Percentiles rank a stretch among this genome's conserved stretches.
Conservation (phyloP, 2,797 vertebrate species). For the Lepidocolaptes lacrymiger region DNA sequence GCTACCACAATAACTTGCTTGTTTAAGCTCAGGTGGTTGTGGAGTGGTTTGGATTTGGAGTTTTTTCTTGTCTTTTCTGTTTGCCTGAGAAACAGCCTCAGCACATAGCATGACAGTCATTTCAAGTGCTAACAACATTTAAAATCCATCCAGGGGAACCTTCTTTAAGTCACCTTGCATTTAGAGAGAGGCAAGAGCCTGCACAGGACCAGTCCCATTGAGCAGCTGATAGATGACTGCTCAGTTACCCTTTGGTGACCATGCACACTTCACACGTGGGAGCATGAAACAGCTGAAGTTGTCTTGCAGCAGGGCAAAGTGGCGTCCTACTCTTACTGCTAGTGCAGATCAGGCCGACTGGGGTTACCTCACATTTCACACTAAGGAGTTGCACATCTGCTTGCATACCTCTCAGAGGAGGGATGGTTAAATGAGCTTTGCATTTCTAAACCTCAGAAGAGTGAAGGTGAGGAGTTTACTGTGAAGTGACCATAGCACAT, state of each 20-base stretch:
- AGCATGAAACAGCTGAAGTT: accelerated
- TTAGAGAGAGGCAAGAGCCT: background rate
- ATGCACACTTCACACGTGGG: background rate
- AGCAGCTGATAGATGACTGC: background rate
- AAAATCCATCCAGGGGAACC: background rate
- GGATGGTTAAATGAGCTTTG: background rate
- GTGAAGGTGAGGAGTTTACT: background rate
- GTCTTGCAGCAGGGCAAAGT: background rate
- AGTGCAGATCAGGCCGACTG: accelerated
- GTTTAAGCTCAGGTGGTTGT: background rate
- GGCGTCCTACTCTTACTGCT: accelerated
- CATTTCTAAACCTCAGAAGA: background rate
- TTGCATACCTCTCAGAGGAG: background rate
- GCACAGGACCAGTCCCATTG: accelerated
- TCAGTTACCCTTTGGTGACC: background rate
- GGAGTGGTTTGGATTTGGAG: background rate
- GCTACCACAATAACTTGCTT: constrained; percentile 14
- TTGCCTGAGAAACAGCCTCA: background rate
- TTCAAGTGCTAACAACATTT: background rate
- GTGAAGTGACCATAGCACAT: background rate
- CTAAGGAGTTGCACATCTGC: background rate
- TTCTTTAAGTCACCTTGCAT: background rate
- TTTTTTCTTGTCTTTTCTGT: background rate
- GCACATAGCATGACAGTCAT: background rate
- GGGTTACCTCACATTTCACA: background rate